Conservation (phyloP, 2,113 vertebrate species). For the Oryzias celebensis region DNA sequence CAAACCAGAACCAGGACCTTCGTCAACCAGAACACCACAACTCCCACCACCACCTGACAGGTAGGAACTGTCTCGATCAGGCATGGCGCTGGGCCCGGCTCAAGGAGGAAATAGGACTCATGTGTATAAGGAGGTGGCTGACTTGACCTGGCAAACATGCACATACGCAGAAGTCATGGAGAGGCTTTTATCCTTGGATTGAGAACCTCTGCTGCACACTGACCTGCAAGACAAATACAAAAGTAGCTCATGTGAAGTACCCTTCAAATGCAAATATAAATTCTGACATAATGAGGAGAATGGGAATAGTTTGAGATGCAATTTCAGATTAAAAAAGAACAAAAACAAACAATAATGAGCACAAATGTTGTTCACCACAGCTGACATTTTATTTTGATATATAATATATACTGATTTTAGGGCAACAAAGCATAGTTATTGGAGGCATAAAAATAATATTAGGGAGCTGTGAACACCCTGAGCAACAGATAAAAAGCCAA, state of each 20-base stretch:
- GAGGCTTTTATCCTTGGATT: neutral
- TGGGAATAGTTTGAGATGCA: no score
- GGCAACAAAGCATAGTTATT: no score
- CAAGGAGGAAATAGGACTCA: conserved; percentile 70
- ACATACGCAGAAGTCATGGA: conserved; percentile 20
- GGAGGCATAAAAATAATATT: no score
- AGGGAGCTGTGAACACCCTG: no score
- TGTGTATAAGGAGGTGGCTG: conserved; percentile 57
- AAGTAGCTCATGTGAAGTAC: neutral
- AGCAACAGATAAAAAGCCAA: neutral
- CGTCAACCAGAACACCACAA: conserved; percentile 65
- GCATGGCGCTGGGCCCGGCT: conserved; percentile 83
- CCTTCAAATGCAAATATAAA: no score
- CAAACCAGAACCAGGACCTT: conserved; percentile 68
- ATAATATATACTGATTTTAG: no score
- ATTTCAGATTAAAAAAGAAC: no score
- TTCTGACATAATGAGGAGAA: no score
- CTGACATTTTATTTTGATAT: no score
- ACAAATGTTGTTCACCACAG: no score
- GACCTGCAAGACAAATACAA: conserved; percentile 35
- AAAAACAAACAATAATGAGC: no score
- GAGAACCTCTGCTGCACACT: conserved; percentile 1
- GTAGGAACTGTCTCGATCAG: conserved; percentile 88
- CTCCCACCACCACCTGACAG: conserved; percentile 76
- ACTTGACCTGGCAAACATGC: conserved; percentile 34